Evolutionary conservation across 2,113 vertebrate species (phyloP).

Genomic region (Engystomops pustulosus): DNA sequence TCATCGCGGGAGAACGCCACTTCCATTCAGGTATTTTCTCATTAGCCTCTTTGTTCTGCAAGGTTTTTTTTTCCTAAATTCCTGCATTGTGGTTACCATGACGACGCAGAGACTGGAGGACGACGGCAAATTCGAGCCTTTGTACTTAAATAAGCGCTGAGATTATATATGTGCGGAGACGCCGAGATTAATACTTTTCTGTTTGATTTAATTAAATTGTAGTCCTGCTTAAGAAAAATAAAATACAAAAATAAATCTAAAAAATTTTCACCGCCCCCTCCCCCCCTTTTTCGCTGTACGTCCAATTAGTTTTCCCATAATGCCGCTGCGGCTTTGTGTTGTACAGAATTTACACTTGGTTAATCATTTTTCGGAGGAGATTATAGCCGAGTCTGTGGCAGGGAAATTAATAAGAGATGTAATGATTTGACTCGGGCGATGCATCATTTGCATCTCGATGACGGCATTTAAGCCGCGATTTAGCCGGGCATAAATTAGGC

Average conservation of each 20-base stretch:
- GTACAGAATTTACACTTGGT: neutral
- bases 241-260: neutral
- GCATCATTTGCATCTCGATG: slow-evolving; percentile 27
- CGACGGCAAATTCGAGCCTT: slow-evolving; percentile 27
- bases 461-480: neutral
- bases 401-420: slow-evolving; percentile 27
- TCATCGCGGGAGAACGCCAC: neutral
- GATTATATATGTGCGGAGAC: slow-evolving; percentile 45
- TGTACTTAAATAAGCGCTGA: slow-evolving; percentile 38
- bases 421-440: slow-evolving; percentile 32
- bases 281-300: neutral
- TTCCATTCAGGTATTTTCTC: slow-evolving; percentile 28
- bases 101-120: neutral
- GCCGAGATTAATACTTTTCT: slow-evolving; percentile 24
- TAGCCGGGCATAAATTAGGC: neutral
- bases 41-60: slow-evolving; percentile 21
- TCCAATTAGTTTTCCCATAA: slow-evolving; percentile 20
- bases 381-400: slow-evolving; percentile 9
- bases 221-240: neutral
- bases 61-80: slow-evolving; percentile 27
- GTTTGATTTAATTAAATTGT: slow-evolving; percentile 46
- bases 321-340: neutral
- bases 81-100: slow-evolving; percentile 25
- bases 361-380: slow-evolving; percentile 29
- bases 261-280: neutral